Conservation (phyloP, 2,888 invertebrate genomes). For the Drosophila atripex region DNA sequence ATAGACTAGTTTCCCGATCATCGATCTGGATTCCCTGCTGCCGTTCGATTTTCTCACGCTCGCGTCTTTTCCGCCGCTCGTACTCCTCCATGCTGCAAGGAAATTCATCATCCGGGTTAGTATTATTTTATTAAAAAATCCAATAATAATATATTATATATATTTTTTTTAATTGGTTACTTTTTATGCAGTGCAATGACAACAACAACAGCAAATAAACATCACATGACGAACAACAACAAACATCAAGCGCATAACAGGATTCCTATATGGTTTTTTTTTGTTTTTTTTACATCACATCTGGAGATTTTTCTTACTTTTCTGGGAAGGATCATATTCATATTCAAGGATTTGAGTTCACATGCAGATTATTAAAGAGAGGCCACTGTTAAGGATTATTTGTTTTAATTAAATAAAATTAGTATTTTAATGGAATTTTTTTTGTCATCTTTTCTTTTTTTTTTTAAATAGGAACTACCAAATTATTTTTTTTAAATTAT, state of each 20-base stretch:
- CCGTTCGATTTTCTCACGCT: constrained; percentile 83
- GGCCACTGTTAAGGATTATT: too few species aligned
- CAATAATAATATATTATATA: too few species aligned
- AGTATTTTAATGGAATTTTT: background rate
- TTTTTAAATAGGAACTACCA: too few species aligned
- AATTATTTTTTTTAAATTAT: too few species aligned
- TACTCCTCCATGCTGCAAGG: constrained; percentile 82
- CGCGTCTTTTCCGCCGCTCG: constrained; percentile 82
- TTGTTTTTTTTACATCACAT: too few species aligned
- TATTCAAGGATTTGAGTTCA: background rate
- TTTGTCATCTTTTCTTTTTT: background rate
- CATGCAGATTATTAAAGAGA: background rate
- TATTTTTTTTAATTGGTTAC: background rate
- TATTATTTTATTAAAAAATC: too few species aligned
- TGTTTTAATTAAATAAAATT: background rate
- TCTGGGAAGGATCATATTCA: too few species aligned
- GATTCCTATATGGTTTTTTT: too few species aligned
- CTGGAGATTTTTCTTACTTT: too few species aligned
- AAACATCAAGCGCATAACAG: constrained; percentile 43
- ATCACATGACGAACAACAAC: constrained; percentile 58
- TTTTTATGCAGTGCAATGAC: constrained; percentile 22
- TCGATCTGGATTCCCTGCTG: constrained; percentile 82
- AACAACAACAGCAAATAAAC: constrained; percentile 52
- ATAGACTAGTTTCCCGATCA: constrained; percentile 81
- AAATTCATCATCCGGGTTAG: background rate